Percentiles rank a stretch among this genome's conserved stretches.
Conservation (phyloP, 2,888 invertebrate species). For the Drosophila helvetica region DNA sequence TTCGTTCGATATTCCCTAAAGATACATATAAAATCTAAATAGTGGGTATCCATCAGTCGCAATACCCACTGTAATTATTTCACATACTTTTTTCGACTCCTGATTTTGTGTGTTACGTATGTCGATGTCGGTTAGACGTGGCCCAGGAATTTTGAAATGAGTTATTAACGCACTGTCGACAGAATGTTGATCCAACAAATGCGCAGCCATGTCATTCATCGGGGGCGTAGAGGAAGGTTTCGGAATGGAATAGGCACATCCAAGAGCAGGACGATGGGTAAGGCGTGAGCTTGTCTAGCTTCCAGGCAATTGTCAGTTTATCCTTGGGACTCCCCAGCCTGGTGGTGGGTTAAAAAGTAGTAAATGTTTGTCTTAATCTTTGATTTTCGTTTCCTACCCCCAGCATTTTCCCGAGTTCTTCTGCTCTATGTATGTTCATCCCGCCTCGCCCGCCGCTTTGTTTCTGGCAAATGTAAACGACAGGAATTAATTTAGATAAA, state of each 20-base stretch:
- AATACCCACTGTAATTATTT: constrained; percentile 54
- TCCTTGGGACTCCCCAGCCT: constrained; percentile 16
- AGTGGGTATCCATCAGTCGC: background rate
- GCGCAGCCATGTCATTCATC: constrained; percentile 81
- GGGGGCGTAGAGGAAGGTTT: constrained; percentile 27
- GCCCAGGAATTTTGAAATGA: constrained; percentile 81
- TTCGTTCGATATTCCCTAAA: too few species aligned
- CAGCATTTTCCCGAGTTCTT: background rate
- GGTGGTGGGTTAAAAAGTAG: constrained; percentile 60
- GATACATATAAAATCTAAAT: background rate
- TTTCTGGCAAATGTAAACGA: constrained; percentile 84
- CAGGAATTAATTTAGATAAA: constrained; percentile 85
- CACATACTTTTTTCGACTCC: background rate
- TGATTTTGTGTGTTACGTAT: constrained; percentile 48
- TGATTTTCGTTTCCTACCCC: constrained; percentile 81
- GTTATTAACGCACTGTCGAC: constrained; percentile 76
- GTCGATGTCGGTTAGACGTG: constrained; percentile 47
- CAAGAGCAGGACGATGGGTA: background rate
- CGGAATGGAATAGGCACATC: constrained; percentile 29
- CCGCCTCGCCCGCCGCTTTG: background rate
- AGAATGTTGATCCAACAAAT: constrained; percentile 65
- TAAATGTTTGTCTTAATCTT: constrained; percentile 84
- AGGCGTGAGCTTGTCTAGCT: constrained; percentile 61
- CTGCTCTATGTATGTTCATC: too few species aligned
- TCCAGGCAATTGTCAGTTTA: constrained; percentile 46